Evolutionary conservation across 2,888 invertebrate species (phyloP), one percentile per base, ranked within the genome.

Genomic region (Drosophila cracens): DNA sequence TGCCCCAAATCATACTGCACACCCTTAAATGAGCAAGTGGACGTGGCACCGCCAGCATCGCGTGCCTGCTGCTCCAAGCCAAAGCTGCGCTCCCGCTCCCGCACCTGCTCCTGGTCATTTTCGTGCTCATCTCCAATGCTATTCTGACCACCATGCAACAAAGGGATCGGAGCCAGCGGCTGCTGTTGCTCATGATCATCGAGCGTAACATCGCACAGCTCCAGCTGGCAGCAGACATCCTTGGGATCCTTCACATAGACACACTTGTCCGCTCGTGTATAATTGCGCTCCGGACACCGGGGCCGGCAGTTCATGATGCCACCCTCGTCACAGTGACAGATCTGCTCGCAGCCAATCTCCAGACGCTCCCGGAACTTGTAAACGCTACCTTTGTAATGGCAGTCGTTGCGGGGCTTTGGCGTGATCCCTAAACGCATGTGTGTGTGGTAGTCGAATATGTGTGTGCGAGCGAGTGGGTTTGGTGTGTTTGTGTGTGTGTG

Each of bases 181-280:
- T 71, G 87, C 67, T 85, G 85, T 74, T 94, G 94, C 76, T 97
- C 97, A 76, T 96, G 96, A 61, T 95, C 97, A 75, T 96, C 96
- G 27, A 97, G 94, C 0, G 97, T 96, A 6, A 97, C 97, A 89
- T 97, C 97, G 91, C 98, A 98, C 4, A 97, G 94, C 72, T 97
- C 96, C 74, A 97, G 95, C 81, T 96, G 97, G 87, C 98, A 98
- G 91, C 98, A 98, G 2, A 95, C 94, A 91, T 98, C 98, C 60
- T 95, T 95, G 0, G 97, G 96, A 92, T 98, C 97, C 77, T 96
- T 95, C 0, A 98, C 95, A 84, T 96, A 96, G 51, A 97, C 96
- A 91, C 98, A 98, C 89, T 96, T 95, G 68, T 97, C 97, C 34
- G 94, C 93, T 2, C 94, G 94, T 68, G 94, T 95, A 56, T 94